A percentile compares a stretch with the other conserved stretches of the same genome.
Conservation (phyloP, 2,797 vertebrate species). For the Neosalanx taihuensis region DNA sequence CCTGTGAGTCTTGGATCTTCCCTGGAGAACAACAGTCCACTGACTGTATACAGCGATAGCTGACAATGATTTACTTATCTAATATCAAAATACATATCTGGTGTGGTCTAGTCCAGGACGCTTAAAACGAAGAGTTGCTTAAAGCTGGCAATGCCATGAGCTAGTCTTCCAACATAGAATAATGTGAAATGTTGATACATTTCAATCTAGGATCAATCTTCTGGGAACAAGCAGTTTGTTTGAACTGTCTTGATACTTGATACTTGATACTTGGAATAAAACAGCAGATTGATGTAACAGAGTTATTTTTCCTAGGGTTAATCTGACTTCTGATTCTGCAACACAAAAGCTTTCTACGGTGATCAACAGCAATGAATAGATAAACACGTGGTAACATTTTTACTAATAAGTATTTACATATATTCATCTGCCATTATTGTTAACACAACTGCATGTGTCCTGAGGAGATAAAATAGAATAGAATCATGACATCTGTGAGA, state of each 20-base stretch:
- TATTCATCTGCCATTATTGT: neutral
- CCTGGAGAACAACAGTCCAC: neutral
- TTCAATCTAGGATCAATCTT: too few species aligned
- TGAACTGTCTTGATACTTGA: constrained; percentile 39
- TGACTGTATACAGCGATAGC: neutral
- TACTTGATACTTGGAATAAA: constrained; percentile 26
- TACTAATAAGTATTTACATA: neutral
- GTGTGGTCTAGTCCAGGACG: neutral
- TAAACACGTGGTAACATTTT: neutral
- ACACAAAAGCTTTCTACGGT: neutral
- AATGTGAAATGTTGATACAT: too few species aligned
- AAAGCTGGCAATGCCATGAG: neutral
- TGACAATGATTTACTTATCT: neutral
- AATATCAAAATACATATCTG: neutral
- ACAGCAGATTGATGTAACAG: neutral
- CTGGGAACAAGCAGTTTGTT: neutral
- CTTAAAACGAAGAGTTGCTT: neutral
- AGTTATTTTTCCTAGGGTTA: neutral
- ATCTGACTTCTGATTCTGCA: neutral
- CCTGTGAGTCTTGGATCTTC: neutral
- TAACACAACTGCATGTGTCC: neutral
- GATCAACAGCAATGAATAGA: neutral
- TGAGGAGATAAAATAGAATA: neutral
- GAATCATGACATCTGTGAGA: too few species aligned
- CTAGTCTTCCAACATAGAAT: neutral